Conservation (phyloP, 2,797 vertebrate genomes). For the Tapera naevia region DNA sequence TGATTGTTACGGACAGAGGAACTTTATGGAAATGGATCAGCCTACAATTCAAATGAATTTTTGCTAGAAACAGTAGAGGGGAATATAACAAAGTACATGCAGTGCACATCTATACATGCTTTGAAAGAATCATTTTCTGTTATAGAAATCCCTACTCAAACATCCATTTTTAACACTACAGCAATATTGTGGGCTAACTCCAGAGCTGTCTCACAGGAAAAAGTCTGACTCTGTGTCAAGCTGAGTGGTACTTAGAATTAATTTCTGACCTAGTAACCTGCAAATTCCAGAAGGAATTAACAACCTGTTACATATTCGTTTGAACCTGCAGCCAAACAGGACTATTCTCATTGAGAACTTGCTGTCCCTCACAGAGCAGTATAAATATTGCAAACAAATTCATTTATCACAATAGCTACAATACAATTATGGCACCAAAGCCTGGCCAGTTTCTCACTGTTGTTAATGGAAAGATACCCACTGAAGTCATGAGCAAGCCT, state of each 20-base stretch:
- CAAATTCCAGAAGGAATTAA: slow-evolving; percentile 19
- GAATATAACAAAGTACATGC: slow-evolving; percentile 22
- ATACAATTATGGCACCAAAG: not conserved
- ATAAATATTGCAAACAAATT: not conserved
- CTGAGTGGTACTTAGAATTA: slow-evolving; percentile 1
- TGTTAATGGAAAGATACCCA: not conserved
- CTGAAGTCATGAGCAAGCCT: not conserved
- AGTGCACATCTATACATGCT: not conserved
- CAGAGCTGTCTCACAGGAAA: not conserved
- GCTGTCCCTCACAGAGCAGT: not conserved
- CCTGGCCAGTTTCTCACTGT: not conserved
- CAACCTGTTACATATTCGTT: not conserved
- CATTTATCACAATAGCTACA: slow-evolving; percentile 1
- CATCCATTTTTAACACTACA: not conserved
- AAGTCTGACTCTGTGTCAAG: not conserved
- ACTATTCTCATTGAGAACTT: not conserved
- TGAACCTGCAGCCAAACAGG: slow-evolving; percentile 11
- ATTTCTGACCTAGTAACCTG: slow-evolving; percentile 26
- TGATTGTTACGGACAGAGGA: slow-evolving; percentile 38
- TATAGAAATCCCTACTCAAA: slow-evolving; percentile 30
- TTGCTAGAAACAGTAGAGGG: slow-evolving; percentile 19
- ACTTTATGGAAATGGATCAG: slow-evolving; percentile 49
- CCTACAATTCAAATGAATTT: slow-evolving; percentile 27
- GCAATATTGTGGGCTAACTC: not conserved
- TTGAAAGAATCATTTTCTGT: slow-evolving; percentile 33